Evolutionary conservation across 2,888 invertebrate genomes (phyloP), one percentile per base, ranked within the genome.

Genomic region (Troilus luridus): DNA sequence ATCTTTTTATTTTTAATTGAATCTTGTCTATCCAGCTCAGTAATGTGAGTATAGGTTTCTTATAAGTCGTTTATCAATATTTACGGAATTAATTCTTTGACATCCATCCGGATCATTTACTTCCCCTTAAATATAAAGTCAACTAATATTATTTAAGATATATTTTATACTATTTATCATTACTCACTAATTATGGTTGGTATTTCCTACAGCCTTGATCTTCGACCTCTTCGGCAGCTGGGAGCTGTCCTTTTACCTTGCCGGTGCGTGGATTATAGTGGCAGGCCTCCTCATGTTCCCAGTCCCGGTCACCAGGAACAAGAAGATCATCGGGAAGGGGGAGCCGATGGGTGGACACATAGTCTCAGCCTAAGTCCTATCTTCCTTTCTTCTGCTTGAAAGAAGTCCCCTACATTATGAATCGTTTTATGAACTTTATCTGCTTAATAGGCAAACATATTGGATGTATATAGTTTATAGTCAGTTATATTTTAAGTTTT

Each of bases 231-330:
- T 97, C 7, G 95, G 95, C 6, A 94, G 95, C 64, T 98, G 98
- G 97, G 96, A 97, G 93, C 95, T 96, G 92, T 96, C 97, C 0
- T 98, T 98, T 94, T 96, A 97, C 94, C 95, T 97, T 92, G 97
- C 97, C 64, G 98, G 98, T 24, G 94, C 97, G 88, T 98, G 97
- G 96, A 97, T 98, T 91, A 95, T 97, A 27, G 94, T 98, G 41
- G 96, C 98, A 59, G 98, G 98, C 60, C 93, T 96, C 0, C 94
- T 97, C 0, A 95, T 97, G 19, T 95, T 95, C 0, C 94, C 96
- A 6, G 96, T 97, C 92, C 96, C 96, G 0, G 95, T 94, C 93
- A 96, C 96, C 11, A 95, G 95, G 93, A 96, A 67, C 91, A 54
- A 12, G 62, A 59, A 41, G 77, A 11, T 85, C n/a, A 21, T 85